Evolutionary conservation across 2,113 vertebrate species (phyloP), one percentile per base, ranked within the genome.

Genomic region (Semnornis frantzii): DNA sequence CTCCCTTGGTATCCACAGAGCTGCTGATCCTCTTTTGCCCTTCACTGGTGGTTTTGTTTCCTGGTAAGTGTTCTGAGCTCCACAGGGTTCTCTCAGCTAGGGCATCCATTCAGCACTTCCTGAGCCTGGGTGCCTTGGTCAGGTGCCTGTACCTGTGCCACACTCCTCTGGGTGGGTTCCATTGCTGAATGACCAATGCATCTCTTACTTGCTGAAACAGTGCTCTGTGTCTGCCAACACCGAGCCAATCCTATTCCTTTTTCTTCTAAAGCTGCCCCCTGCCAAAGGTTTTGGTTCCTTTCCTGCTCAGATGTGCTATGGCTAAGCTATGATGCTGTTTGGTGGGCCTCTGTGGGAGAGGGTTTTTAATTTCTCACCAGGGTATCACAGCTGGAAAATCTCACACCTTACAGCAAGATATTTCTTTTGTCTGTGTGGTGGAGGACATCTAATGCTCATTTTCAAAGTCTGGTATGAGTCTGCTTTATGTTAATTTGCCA

Each of bases 401-500:
- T 95, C n/a, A n/a, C 15, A 1, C 50, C 28, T 86, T 86, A 66
- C 24, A 84, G 73, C 37, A 71, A 60, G 90, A 16, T 33, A 33
- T 27, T 27, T 85, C 72, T 90, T 87, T 82, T 82, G 76, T 54
- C 65, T 78, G 24, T n/a, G 25, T 76, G 63, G 37, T 66, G 12
- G 50, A 73, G 78, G 50, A 20, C 1, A 0, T 83, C 83, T 17
- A 87, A 91, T 84, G 81, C n/a, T 85, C 60, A 88, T 90, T 94
- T 95, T 93, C 73, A 71, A 84, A 94, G 85, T 71, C 87, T 93
- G 25, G 63, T 76, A n/a, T 39, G 42, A 93, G 74, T 72, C 77
- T 92, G 54, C 80, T 90, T 95, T 86, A 79, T 90, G 89, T 81
- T 95, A 95, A 94, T 94, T 96, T 96, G 80, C 83, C 39, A 72